A percentile compares a stretch with the other conserved stretches of the same genome.
Conservation (phyloP, 2,888 invertebrate genomes). For the Acanthacorydalis orientalis region DNA sequence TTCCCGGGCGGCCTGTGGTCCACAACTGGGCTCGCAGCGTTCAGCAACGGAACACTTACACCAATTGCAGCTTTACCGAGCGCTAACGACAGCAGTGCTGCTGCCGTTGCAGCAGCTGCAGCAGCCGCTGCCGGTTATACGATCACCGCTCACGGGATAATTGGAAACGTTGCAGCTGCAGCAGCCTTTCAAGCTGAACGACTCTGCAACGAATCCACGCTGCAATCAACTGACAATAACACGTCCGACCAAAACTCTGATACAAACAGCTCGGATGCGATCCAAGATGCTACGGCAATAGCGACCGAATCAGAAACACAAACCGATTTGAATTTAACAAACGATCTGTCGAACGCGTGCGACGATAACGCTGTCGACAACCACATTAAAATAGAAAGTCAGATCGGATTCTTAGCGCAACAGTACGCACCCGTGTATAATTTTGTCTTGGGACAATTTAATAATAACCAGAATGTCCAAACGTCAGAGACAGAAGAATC, state of each 20-base stretch:
- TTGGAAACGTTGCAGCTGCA: neutral
- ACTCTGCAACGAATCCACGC: neutral
- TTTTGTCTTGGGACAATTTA: constrained; percentile 3
- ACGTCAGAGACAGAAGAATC: constrained; percentile 4
- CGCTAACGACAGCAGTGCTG: neutral
- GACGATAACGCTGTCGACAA: constrained; percentile 3
- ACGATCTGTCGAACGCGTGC: constrained; percentile 4
- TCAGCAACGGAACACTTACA: constrained; percentile 2
- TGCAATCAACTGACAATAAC: neutral
- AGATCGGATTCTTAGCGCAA: constrained; percentile 3
- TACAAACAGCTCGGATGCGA: constrained; percentile 3
- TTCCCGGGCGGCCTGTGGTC: constrained; percentile 5
- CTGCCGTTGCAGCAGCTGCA: constrained; percentile 2
- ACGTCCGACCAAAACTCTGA: neutral
- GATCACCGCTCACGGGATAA: neutral
- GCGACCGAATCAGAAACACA: constrained; percentile 1
- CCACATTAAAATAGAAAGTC: neutral
- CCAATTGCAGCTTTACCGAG: constrained; percentile 1
- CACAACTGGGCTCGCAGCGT: constrained; percentile 1
- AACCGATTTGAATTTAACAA: neutral
- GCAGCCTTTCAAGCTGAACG: neutral
- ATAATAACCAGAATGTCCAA: neutral
- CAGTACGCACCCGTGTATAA: constrained; percentile 5
- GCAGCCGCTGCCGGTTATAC: neutral
- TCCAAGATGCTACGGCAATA: constrained; percentile 1